Percentiles rank a stretch among this genome's conserved stretches.
Conservation (phyloP, 2,888 invertebrate genomes). For the Polyploca ridens region DNA sequence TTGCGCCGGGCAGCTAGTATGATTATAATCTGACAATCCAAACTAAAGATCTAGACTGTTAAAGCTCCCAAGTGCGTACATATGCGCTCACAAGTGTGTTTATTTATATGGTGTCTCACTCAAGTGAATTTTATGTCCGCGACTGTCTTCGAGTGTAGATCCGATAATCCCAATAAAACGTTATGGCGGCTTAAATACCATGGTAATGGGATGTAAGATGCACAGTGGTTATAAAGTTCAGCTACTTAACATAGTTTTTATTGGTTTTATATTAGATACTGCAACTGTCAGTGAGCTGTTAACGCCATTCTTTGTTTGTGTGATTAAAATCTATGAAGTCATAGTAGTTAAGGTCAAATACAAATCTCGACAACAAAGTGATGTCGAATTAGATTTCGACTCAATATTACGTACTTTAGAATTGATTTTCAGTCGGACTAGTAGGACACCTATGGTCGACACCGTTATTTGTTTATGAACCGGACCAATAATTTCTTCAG, state of each 20-base stretch:
- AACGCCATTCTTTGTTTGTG: background rate
- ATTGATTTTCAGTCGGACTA: no score
- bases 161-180: constrained; percentile 28
- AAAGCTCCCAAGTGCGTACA: background rate
- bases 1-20: no score
- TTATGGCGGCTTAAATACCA: constrained; percentile 26
- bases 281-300: background rate
- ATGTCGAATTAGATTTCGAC: no score
- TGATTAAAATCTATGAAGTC: background rate
- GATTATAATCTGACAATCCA: background rate
- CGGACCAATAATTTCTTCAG: background rate
- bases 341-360: no score
- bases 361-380: no score
- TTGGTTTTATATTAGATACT: background rate
- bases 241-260: background rate
- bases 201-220: constrained; percentile 23
- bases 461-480: background rate
- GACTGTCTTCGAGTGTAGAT: background rate
- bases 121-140: background rate
- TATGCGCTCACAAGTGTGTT: background rate
- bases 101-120: constrained; percentile 6
- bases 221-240: background rate
- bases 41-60: background rate
- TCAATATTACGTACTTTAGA: no score
- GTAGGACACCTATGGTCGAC: background rate